Percentiles rank a stretch among this genome's conserved stretches.
Evolutionary conservation across 2,797 vertebrate species (phyloP).

Genomic region (Notamacropus eugenii): DNA sequence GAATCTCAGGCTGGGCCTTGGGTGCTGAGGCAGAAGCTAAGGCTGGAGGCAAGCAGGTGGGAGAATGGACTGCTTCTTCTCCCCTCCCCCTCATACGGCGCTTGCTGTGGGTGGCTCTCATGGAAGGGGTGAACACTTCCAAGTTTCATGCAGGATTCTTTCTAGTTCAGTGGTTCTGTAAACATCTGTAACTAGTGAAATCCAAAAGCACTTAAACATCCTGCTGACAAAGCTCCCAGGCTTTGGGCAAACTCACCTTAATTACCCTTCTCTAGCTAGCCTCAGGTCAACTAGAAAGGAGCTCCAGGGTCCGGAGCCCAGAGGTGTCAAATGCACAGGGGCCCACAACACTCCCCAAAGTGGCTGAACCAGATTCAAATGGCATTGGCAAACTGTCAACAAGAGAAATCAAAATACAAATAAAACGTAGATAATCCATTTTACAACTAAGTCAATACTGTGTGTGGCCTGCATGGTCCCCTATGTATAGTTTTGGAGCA

Average conservation of each 20-base stretch:
- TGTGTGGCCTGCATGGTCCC: neutral
- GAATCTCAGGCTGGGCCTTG: neutral
- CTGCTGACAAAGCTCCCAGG: constrained; percentile 33
- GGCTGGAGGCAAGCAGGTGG: neutral
- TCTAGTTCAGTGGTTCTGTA: constrained; percentile 37
- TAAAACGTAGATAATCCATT: too few species aligned
- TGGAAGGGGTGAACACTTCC: neutral
- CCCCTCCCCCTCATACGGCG: too few species aligned
- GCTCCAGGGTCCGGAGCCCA: neutral
- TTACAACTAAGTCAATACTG: neutral
- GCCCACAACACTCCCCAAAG: neutral
- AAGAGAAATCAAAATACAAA: neutral
- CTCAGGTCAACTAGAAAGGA: neutral
- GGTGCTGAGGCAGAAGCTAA: neutral
- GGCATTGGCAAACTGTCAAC: neutral
- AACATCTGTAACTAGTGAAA: constrained; percentile 33
- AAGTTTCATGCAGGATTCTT: constrained; percentile 31
- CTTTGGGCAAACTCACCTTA: constrained; percentile 30
- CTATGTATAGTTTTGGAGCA: neutral
- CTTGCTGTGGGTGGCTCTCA: neutral
- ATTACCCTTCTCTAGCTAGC: constrained; percentile 26
- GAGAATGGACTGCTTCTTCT: neutral
- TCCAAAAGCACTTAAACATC: constrained; percentile 35
- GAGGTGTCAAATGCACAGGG: neutral
- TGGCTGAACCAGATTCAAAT: neutral